phyloP scores from a whole-genome alignment of 2,888 invertebrate genomes.

The Aporophyla nigra region DNA sequence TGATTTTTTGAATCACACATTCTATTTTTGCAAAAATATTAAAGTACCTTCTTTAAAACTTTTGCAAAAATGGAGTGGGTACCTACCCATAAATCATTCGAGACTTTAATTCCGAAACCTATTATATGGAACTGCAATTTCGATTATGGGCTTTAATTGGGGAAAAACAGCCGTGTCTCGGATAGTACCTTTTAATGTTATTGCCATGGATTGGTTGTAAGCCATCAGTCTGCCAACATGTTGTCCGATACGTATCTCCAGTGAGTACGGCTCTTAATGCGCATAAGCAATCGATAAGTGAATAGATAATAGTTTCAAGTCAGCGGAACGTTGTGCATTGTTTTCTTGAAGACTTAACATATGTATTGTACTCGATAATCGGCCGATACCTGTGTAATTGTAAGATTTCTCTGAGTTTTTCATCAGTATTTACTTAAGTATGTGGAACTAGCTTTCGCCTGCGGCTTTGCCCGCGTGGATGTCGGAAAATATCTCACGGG shows the following conservation, averaged over 20 bases:
- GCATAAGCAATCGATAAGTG: conserved; percentile 55
- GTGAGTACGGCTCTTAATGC: conserved; percentile 30
- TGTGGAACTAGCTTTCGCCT: too few species aligned
- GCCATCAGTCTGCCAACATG: not conserved
- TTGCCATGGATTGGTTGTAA: not conserved
- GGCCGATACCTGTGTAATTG: conserved; percentile 12
- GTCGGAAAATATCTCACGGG: too few species aligned
- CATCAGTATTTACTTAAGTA: too few species aligned
- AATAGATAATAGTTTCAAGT: conserved; percentile 54
- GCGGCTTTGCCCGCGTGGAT: too few species aligned
- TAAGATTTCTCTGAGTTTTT: conserved; percentile 33
- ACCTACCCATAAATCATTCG: too few species aligned
- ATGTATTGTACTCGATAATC: conserved; percentile 34
- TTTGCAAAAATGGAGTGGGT: too few species aligned
- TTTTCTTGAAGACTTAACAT: conserved; percentile 34
- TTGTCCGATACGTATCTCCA: not conserved
- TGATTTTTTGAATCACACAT: too few species aligned
- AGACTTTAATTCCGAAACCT: conserved; percentile 9
- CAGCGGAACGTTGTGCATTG: conserved; percentile 49
- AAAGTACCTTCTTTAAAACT: too few species aligned
- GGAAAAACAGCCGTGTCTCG: not conserved
- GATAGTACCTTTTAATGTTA: not conserved
- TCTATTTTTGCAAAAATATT: too few species aligned
- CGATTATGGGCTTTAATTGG: conserved; percentile 4
- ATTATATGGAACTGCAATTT: conserved; percentile 11